phyloP scores from a whole-genome alignment of 37 sponge, comb jelly and placozoan species.

The Tethya wilhelma region DNA sequence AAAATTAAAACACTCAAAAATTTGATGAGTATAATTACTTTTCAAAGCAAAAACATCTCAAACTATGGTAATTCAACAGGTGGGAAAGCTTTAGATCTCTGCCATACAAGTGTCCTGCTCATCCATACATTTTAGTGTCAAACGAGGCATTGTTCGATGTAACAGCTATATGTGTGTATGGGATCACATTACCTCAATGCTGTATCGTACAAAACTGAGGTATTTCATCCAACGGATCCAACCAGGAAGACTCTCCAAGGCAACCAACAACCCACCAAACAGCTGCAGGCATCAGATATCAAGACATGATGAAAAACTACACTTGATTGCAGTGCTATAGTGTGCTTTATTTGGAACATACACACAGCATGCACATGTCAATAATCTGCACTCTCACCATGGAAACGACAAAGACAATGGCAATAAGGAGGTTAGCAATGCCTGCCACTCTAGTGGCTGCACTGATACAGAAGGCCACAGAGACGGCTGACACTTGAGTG shows the following conservation, averaged over 20 bases:
- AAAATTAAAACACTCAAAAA: too few species aligned
- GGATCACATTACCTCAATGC: conserved; percentile 61
- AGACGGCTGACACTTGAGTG: conserved; percentile 46
- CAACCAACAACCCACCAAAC: conserved; percentile 77
- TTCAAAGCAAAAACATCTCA: too few species aligned
- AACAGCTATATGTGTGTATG: too few species aligned
- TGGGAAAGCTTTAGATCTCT: too few species aligned
- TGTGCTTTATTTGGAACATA: not conserved
- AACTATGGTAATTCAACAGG: too few species aligned
- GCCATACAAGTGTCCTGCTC: too few species aligned
- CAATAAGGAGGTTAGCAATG: conserved; percentile 63
- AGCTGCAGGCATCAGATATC: conserved; percentile 29
- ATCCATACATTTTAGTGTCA: too few species aligned
- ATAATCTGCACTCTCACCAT: conserved; percentile 70
- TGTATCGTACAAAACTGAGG: conserved; percentile 55
- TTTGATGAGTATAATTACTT: too few species aligned
- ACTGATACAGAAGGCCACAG: conserved; percentile 68
- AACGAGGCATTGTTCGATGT: too few species aligned
- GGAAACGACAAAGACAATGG: conserved; percentile 59
- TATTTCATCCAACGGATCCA: conserved; percentile 74
- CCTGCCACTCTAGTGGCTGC: conserved; percentile 52
- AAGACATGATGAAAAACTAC: not conserved
- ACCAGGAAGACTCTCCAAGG: conserved; percentile 46
- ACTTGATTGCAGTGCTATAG: too few species aligned
- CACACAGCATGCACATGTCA: not conserved